Percentiles rank a stretch among this genome's conserved stretches.
Conservation (phyloP, 2,113 vertebrate species). For the Ardeotis arabs region DNA sequence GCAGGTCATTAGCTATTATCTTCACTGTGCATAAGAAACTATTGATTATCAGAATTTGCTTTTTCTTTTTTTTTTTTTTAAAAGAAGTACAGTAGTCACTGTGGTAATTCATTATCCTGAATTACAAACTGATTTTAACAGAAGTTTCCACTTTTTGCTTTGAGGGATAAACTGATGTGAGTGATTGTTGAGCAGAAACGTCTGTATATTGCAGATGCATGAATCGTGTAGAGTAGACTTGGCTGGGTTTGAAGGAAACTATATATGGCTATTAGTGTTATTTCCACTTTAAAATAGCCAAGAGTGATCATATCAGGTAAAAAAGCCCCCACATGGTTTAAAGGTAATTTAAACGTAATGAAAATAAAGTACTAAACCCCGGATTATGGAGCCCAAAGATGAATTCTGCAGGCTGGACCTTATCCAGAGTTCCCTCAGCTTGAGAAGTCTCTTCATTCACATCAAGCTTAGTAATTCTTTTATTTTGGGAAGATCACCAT, state of each 20-base stretch:
- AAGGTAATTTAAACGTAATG: background rate
- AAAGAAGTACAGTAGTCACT: background rate
- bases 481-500: background rate
- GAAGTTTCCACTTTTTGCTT: background rate
- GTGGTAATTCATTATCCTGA: background rate
- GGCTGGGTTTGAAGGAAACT: background rate
- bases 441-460: background rate
- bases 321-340: background rate
- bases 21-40: background rate
- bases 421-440: background rate
- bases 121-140: background rate
- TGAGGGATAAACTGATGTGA: background rate
- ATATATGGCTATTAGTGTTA: background rate
- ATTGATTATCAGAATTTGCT: background rate
- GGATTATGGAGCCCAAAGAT: background rate
- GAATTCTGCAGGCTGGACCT: background rate
- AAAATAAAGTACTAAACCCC: background rate
- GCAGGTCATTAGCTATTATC: slow-evolving; percentile 31
- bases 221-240: background rate
- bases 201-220: background rate
- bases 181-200: background rate
- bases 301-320: background rate
- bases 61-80: background rate
- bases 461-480: background rate
- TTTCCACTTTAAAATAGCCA: background rate